Base-by-base conservation (phyloP, 2,797 vertebrate genomes). In the Microcaecilia unicolor region DNA sequence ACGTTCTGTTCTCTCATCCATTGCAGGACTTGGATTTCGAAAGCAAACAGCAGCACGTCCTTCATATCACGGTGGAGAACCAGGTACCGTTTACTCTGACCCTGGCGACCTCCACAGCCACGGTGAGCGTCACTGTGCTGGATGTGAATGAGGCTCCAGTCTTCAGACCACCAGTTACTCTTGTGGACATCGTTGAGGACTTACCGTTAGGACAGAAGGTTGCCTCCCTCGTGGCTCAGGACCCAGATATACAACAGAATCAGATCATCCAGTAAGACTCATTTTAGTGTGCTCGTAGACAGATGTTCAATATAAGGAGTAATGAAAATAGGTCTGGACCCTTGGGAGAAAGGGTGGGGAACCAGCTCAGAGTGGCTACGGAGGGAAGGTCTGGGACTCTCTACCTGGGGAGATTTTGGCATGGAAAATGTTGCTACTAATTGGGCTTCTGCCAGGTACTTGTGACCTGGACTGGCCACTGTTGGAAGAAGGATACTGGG, bases 11-110 rank as follows among this genome's bases (percentile, higher is more conserved):
- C 5, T 8, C 8, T 26, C 15, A 5, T 10, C 7, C 16, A 8
- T 41, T 6, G 3, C 77, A 93, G 93, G 75, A 69, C 28, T 73
- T 97, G 35, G 89, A 97, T 68, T 97, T 82, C 7, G 93, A 97
- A 56, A 61, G 14, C 17, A 67, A 7, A 48, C 48, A 11, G 10
- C 72, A 54, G 41, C 79, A 83, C 3, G 64, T 74, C 1, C 70
- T 97, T 27, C 17, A 83, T 2, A 24, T 97, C 13, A 48, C 64
- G 0, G 93, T 84, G 40, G 71, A 64, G 62, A 98, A 97, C 0
- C 79, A 89, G 6, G 47, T 51, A 11, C 78, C 84, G 2, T 92
- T 97, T 2, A 47, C 58, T 0, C 21, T 30, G 28, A 31, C 36
- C 1, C 27, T 93, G 42, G 17, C 51, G 0, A 85, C 81, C 0